A percentile compares a stretch with the other conserved stretches of the same genome.
These are phyloP conservation scores for Poecilia latipinna DNA, from an alignment of 2,113 vertebrate species.

Conservation along the genomic window DNA sequence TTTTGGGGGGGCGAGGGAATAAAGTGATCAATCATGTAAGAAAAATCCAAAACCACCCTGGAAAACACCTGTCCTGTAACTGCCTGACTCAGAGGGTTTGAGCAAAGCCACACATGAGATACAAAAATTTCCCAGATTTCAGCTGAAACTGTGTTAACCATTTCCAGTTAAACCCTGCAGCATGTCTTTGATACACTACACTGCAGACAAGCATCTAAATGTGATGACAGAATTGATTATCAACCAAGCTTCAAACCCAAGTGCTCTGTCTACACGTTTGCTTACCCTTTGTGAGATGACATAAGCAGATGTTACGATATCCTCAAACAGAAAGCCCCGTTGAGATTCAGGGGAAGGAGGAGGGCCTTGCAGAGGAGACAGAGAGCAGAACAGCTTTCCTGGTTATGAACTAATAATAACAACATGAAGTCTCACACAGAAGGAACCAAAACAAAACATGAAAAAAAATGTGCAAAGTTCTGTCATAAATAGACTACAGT, in stretches of 20 bases:
- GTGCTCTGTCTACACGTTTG: not conserved
- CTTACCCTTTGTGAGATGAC: slow-evolving; percentile 26
- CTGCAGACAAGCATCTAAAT: not conserved
- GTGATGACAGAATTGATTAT: not conserved
- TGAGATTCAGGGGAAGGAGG: slow-evolving; percentile 21
- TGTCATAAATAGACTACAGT: slow-evolving; percentile 79
- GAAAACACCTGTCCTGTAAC: not conserved
- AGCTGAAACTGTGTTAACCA: not conserved
- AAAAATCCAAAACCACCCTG: not conserved
- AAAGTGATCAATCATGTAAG: too few species aligned
- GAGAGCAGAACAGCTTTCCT: slow-evolving; percentile 50
- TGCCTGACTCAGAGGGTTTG: not conserved
- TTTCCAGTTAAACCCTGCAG: not conserved
- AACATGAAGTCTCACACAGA: slow-evolving; percentile 56
- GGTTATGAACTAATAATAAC: slow-evolving; percentile 56
- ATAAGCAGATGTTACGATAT: slow-evolving; percentile 32
- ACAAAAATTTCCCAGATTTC: too few species aligned
- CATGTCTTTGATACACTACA: not conserved
- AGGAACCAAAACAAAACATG: slow-evolving; percentile 56
- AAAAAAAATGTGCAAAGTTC: slow-evolving; percentile 77
- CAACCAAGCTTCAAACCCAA: not conserved
- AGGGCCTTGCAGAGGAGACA: slow-evolving; percentile 17
- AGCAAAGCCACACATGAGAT: not conserved
- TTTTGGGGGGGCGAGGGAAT: too few species aligned
- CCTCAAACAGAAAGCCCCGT: slow-evolving; percentile 12